Evolutionary conservation across 37 sponge, comb jelly and placozoan genomes (phyloP), one percentile per base, ranked within the genome.

Genomic region (Lycopodina hypogea): DNA sequence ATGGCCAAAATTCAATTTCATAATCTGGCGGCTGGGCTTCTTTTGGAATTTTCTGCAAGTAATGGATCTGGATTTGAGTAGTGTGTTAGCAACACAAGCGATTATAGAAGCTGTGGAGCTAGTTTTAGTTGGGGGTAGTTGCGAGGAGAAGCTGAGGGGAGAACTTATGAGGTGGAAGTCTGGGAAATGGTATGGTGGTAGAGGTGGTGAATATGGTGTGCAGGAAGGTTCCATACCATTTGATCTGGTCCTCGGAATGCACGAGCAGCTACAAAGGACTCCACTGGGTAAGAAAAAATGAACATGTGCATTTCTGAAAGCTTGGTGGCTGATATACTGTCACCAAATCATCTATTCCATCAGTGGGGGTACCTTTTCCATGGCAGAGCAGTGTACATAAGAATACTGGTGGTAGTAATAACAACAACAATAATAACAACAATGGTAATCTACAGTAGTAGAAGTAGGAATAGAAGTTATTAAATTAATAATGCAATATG

Each of bases 181-280:
- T 15, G 66, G 33, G 7, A 32, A 65, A 65, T 15, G 35, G 4
- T 15, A 65, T 9, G 32, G 66, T 32, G 66, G 32, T 3, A 3
- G 30, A 32, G 7, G 30, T 7, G 3, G 11, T 30, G 11, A 32
- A 65, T 65, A 65, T 32, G 18, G 66, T 30, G 7, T 28, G 3
- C 17, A 34, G 30, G 66, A 65, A 52, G 17, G 36, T 15, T 52
- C 6, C 45, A 73, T 73, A 2, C 45, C 74, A 34, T 73, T 73
- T 30, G 74, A 73, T 15, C 35, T 73, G 74, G 33, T 73, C 26
- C 3, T 52, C 23, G 8, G 36, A 53, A 28, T 52, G 28, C 57
- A 73, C 45, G n/a, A 73, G 57, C 74, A 77, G 77, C 74, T 73
- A 34, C 29, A 73, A 28, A 73, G n/a, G 28, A 73, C 74, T 1